Percentiles rank a stretch among this genome's conserved stretches.
These are phyloP conservation scores for Plectropomus leopardus DNA, from an alignment of 2,113 vertebrate genomes.

Conservation along the genomic window DNA sequence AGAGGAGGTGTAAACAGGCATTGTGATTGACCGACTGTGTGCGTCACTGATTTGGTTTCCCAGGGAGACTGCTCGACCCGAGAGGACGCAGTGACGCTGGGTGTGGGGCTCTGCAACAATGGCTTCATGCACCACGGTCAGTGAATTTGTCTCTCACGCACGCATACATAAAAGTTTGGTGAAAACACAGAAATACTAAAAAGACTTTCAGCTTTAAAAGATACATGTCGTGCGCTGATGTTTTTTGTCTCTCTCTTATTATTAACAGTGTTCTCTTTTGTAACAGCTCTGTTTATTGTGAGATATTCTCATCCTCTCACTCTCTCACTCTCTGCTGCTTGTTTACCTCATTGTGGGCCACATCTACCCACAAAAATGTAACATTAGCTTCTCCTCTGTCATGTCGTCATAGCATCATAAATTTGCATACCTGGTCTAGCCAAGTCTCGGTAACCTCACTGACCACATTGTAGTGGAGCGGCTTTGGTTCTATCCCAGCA, in stretches of 20 bases:
- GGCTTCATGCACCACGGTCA: slow-evolving; percentile 99
- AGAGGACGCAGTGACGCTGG: slow-evolving; percentile 95
- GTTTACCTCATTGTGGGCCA: background rate
- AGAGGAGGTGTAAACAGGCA: slow-evolving; percentile 55
- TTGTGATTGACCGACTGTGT: slow-evolving; percentile 65
- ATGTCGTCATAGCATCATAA: slow-evolving; percentile 23
- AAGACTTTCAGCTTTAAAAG: too few relatives aligned
- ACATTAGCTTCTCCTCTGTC: slow-evolving; percentile 10
- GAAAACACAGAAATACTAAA: background rate
- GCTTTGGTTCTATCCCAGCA: slow-evolving; percentile 42
- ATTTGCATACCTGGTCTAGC: slow-evolving; percentile 20
- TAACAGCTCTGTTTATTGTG: background rate
- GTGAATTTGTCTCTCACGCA: slow-evolving; percentile 42
- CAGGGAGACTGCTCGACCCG: slow-evolving; percentile 96
- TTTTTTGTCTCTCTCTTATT: background rate
- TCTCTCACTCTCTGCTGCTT: background rate
- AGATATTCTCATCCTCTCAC: background rate
- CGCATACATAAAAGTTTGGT: background rate
- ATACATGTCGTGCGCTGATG: background rate
- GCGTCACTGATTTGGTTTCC: slow-evolving; percentile 74
- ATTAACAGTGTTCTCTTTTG: background rate
- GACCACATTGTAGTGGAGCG: slow-evolving; percentile 43
- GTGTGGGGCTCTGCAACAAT: slow-evolving; percentile 97
- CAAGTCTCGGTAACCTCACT: slow-evolving; percentile 40
- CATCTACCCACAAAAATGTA: slow-evolving; percentile 10